These are phyloP conservation scores for Lasioglossum lativentre DNA, from an alignment of 2,888 invertebrate genomes.

Conservation along the genomic window DNA sequence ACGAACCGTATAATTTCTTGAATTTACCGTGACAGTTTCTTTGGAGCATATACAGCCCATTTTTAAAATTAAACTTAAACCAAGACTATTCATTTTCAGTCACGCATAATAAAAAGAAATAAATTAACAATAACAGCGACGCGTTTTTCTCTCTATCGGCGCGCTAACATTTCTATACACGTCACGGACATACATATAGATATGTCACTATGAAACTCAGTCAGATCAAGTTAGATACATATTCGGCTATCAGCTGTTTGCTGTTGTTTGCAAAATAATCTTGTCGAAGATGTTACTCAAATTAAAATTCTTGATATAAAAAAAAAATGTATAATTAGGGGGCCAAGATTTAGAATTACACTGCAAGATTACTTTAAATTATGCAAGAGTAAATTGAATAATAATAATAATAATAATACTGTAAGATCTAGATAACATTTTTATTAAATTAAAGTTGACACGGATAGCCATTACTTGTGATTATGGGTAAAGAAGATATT, in stretches of 20 bases:
- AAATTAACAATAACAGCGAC: slow-evolving; percentile 19
- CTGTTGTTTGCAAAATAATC: slow-evolving; percentile 17
- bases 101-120: slow-evolving; percentile 40
- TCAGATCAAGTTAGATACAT: slow-evolving; percentile 35
- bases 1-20: slow-evolving; percentile 88
- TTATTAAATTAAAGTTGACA: not conserved
- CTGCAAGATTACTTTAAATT: not conserved
- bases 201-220: slow-evolving; percentile 12
- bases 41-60: slow-evolving; percentile 92
- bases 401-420: not conserved
- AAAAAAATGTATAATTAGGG: slow-evolving; percentile 13
- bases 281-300: not conserved
- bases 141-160: slow-evolving; percentile 23
- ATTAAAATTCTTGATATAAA: not conserved
- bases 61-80: slow-evolving; percentile 89
- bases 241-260: slow-evolving; percentile 48
- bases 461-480: slow-evolving; percentile 2
- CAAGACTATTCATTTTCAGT: slow-evolving; percentile 88
- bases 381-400: not conserved
- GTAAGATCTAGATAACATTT: not conserved
- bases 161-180: slow-evolving; percentile 55
- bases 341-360: not conserved
- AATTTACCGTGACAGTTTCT: slow-evolving; percentile 90
- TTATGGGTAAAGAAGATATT: slow-evolving; percentile 51
- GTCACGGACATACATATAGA: slow-evolving; percentile 27